These are phyloP conservation scores for Caenorhabditis latens DNA, from an alignment of 1,140 invertebrate species.

Conservation along the genomic window DNA sequence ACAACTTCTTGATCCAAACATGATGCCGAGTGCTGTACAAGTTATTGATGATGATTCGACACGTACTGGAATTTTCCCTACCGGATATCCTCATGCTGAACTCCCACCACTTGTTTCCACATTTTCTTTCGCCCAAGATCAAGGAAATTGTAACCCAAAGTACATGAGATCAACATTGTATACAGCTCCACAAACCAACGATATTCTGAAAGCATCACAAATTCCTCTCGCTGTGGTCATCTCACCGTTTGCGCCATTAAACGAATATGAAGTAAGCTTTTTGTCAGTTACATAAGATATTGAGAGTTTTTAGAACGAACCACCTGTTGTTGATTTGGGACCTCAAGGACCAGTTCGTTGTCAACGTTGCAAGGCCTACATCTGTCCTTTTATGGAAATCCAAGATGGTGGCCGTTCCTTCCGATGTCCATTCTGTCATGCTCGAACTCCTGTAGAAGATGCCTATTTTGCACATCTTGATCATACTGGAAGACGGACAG, in stretches of 20 bases:
- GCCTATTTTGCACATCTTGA: slow-evolving; percentile 99
- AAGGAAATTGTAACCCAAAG: slow-evolving; percentile 90
- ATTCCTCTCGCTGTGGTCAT: slow-evolving; percentile 93
- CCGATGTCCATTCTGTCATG: slow-evolving; percentile 95
- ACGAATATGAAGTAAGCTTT: slow-evolving; percentile 80
- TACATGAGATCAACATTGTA: slow-evolving; percentile 95
- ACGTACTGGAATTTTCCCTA: slow-evolving; percentile 83
- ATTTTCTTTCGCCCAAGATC: slow-evolving; percentile 91
- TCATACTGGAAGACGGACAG: slow-evolving; percentile 91
- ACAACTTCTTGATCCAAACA: slow-evolving; percentile 74
- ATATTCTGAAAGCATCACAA: slow-evolving; percentile 93
- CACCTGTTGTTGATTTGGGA: slow-evolving; percentile 90
- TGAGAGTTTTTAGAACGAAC: slow-evolving; percentile 81
- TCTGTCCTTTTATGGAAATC: slow-evolving; percentile 98
- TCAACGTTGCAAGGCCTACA: slow-evolving; percentile 97
- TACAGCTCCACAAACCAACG: slow-evolving; percentile 89
- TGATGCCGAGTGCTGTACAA: slow-evolving; percentile 82
- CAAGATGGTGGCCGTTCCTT: slow-evolving; percentile 95
- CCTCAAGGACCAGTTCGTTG: slow-evolving; percentile 94
- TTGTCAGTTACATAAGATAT: not conserved
- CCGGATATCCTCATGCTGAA: slow-evolving; percentile 80
- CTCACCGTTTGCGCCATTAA: slow-evolving; percentile 88
- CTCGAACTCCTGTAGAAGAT: slow-evolving; percentile 85
- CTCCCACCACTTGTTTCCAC: slow-evolving; percentile 95
- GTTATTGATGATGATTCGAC: slow-evolving; percentile 90